Evolutionary conservation across 2,113 vertebrate genomes (phyloP).

Genomic region (Xiphophorus couchianus): DNA sequence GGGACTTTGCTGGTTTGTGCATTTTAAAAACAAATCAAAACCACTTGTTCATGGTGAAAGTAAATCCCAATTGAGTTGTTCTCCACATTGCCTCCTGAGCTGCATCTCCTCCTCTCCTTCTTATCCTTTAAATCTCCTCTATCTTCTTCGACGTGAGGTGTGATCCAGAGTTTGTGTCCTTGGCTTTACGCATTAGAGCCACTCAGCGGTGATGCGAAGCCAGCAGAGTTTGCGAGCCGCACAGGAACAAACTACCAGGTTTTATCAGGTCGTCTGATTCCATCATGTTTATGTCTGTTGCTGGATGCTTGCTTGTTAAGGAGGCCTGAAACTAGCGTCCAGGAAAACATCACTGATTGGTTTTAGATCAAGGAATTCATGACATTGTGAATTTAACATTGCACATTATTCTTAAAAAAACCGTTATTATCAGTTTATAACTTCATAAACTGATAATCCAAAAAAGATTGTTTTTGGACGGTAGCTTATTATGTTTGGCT

Average conservation of each 20-base stretch:
- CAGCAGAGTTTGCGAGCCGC: background rate
- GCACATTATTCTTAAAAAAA: too few relatives aligned
- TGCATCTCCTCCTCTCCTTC: background rate
- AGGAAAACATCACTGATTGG: too few relatives aligned
- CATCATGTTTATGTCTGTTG: too few relatives aligned
- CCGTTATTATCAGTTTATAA: too few relatives aligned
- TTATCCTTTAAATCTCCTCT: slow-evolving; percentile 38
- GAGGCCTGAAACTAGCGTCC: too few relatives aligned
- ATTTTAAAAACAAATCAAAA: background rate
- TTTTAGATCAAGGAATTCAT: too few relatives aligned
- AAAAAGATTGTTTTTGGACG: background rate
- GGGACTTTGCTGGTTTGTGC: too few relatives aligned
- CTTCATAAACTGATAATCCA: too few relatives aligned
- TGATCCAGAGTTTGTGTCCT: slow-evolving; percentile 39
- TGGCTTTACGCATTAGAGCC: slow-evolving; percentile 62
- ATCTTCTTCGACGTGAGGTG: slow-evolving; percentile 29
- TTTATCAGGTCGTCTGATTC: too few relatives aligned
- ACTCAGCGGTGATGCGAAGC: background rate
- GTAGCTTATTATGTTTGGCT: background rate
- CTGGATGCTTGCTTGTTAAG: too few relatives aligned
- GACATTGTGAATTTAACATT: too few relatives aligned
- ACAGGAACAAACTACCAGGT: background rate
- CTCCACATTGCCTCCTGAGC: slow-evolving; percentile 18
- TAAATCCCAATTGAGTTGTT: background rate
- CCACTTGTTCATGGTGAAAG: slow-evolving; percentile 4